These are phyloP conservation scores for Furnarius figulus DNA, from an alignment of 2,113 vertebrate species.

Conservation along the genomic window DNA sequence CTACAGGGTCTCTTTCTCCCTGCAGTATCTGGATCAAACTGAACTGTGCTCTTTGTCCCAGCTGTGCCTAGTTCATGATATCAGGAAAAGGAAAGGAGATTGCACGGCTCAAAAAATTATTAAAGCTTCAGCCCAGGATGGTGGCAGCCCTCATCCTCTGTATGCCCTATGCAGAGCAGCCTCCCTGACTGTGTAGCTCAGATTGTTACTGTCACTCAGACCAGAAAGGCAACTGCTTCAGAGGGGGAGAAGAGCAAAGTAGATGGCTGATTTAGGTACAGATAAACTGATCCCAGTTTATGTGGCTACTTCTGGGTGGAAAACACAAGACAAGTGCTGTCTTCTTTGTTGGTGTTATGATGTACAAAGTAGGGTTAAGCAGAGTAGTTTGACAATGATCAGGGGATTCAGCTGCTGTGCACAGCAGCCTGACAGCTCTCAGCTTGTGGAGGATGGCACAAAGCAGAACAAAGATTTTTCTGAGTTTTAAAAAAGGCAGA, in stretches of 20 bases:
- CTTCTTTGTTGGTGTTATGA: neutral
- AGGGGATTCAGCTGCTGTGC: neutral
- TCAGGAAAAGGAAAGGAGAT: neutral
- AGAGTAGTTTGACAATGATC: neutral
- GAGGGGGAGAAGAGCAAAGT: neutral
- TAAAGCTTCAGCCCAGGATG: neutral
- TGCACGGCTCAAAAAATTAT: neutral
- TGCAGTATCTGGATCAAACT: neutral
- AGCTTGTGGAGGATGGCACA: neutral
- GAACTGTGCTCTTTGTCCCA: neutral
- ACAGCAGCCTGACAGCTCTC: neutral
- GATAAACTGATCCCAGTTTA: neutral
- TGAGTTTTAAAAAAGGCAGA: neutral
- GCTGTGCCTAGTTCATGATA: neutral
- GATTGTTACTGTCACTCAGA: neutral
- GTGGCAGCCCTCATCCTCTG: neutral
- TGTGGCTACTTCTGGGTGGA: neutral
- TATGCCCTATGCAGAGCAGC: too few species aligned
- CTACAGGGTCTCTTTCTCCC: neutral
- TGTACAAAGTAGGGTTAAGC: neutral
- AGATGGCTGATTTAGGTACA: neutral
- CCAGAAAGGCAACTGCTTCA: neutral
- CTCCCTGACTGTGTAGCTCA: neutral
- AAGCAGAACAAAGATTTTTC: neutral
- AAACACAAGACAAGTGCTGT: neutral